These are phyloP conservation scores for Actinia tenebrosa DNA, from an alignment of 64 coral and sea anemone genomes.

Conservation along the genomic window DNA sequence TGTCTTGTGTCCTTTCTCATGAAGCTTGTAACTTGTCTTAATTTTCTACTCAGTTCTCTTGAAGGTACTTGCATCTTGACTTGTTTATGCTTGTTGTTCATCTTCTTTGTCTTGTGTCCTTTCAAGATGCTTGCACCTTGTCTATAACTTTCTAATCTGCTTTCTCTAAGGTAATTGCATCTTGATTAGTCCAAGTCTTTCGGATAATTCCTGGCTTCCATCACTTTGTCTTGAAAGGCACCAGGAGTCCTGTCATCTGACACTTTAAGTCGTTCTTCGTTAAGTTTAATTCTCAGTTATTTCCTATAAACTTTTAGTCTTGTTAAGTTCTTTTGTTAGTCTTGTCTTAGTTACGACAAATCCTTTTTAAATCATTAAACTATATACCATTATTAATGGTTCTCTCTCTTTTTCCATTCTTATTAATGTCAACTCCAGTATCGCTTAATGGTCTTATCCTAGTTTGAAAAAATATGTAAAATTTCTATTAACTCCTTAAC, in stretches of 20 bases:
- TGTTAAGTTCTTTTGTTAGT: background rate
- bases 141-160: background rate
- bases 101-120: background rate
- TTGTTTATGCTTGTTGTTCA: background rate
- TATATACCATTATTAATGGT: background rate
- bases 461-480: constrained; percentile 19
- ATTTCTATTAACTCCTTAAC: background rate
- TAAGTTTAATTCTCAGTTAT: background rate
- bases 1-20: background rate
- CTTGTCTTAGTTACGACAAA: background rate
- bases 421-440: constrained; percentile 3
- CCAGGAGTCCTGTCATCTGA: too few relatives aligned
- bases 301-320: background rate
- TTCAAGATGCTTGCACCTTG: background rate
- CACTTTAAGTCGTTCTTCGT: too few relatives aligned
- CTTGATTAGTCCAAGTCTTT: background rate
- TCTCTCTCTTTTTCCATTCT: background rate
- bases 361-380: constrained; percentile 27
- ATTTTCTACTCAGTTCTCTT: background rate
- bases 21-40: background rate
- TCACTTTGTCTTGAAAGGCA: background rate
- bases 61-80: constrained; percentile 1
- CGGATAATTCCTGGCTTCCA: background rate
- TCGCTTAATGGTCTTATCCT: constrained; percentile 16
- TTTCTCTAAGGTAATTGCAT: background rate